Evolutionary conservation across 30 jellyfish, hydroid and myxozoan species (phyloP).

Genomic region (Hydractinia symbiolongicarpus): DNA sequence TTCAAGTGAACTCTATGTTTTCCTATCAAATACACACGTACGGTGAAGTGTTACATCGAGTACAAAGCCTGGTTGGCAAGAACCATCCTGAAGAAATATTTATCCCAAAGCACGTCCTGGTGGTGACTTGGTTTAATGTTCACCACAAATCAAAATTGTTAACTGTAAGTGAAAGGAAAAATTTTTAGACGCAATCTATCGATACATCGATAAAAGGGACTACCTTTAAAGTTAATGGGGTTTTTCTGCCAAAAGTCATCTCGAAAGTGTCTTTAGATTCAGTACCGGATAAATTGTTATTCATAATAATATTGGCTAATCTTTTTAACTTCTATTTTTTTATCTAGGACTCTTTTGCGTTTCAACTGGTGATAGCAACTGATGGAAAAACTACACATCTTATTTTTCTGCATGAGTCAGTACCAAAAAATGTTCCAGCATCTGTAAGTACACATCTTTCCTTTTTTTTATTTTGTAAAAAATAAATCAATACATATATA

Average conservation of each 20-base stretch:
- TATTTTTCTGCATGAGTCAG: neutral
- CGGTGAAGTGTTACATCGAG: neutral
- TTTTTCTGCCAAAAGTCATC: too few relatives aligned
- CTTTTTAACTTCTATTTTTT: neutral
- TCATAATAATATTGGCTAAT: too few relatives aligned
- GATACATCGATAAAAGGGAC: too few relatives aligned
- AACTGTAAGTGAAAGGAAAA: too few relatives aligned
- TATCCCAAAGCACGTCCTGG: neutral
- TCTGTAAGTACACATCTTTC: neutral
- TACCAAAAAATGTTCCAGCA: slow-evolving; percentile 3
- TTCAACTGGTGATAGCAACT: slow-evolving; percentile 1
- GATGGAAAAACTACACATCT: neutral
- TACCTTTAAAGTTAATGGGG: too few relatives aligned
- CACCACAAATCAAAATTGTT: neutral
- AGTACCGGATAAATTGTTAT: too few relatives aligned
- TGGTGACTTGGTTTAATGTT: neutral
- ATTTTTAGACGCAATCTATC: too few relatives aligned
- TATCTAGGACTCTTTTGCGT: neutral
- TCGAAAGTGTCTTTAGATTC: too few relatives aligned
- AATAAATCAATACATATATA: too few relatives aligned
- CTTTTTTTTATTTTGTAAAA: too few relatives aligned
- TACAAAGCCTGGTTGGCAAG: neutral
- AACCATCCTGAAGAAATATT: neutral
- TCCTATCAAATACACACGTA: slow-evolving; percentile 1
- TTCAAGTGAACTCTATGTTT: neutral